phyloP scores from a whole-genome alignment of 2,113 vertebrate species.

The Andinoacara biseriatus region DNA sequence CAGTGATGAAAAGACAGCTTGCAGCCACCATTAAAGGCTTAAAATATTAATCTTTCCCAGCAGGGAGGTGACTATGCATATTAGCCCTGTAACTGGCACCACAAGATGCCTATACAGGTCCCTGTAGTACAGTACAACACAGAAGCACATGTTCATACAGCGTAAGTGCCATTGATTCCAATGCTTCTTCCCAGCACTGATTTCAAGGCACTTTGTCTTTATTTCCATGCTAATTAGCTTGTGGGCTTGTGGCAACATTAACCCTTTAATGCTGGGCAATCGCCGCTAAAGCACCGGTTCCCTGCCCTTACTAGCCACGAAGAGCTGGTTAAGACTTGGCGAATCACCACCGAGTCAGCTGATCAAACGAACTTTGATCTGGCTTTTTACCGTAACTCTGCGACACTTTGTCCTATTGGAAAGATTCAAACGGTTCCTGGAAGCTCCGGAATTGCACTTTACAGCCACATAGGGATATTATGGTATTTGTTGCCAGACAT shows the following conservation, averaged over 20 bases:
- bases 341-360: too few species aligned
- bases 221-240: background rate
- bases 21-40: constrained; percentile 25
- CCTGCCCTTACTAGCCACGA: too few species aligned
- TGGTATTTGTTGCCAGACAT: too few species aligned
- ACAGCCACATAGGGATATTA: too few species aligned
- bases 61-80: constrained; percentile 26
- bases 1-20: constrained; percentile 31
- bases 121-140: constrained; percentile 14
- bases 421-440: too few species aligned
- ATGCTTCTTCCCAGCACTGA: constrained; percentile 25
- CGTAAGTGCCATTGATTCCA: constrained; percentile 26
- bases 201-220: constrained; percentile 45
- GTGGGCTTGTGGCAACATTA: background rate
- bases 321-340: too few species aligned
- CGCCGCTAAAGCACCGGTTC: too few species aligned
- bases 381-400: too few species aligned
- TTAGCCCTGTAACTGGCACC: constrained; percentile 21
- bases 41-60: constrained; percentile 47
- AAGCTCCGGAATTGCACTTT: too few species aligned
- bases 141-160: constrained; percentile 3
- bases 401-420: too few species aligned
- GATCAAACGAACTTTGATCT: too few species aligned
- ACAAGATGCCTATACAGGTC: background rate
- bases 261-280: too few species aligned